A percentile compares a stretch with the other conserved stretches of the same genome.
phyloP scores from a whole-genome alignment of 2,113 vertebrate genomes.

The Theristicus caerulescens region DNA sequence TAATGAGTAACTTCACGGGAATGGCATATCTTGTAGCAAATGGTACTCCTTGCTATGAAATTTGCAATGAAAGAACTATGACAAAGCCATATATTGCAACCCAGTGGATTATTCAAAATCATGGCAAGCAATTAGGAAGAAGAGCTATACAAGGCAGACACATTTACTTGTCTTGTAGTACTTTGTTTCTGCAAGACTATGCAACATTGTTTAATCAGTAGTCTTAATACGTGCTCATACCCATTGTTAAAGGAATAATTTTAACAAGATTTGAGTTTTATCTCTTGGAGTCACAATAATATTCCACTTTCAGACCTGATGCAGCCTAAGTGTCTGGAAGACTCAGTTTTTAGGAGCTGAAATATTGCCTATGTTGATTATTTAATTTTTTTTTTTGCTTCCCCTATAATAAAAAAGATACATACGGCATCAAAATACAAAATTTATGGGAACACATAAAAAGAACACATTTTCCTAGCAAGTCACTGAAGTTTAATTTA shows the following conservation, averaged over 20 bases:
- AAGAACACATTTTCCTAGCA: slow-evolving; percentile 26
- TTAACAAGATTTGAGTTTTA: not conserved
- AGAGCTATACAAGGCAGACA: not conserved
- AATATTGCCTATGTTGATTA: slow-evolving; percentile 19
- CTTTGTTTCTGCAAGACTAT: not conserved
- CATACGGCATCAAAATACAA: not conserved
- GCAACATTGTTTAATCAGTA: not conserved
- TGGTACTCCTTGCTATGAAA: not conserved
- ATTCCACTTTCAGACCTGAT: not conserved
- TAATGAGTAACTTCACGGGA: not conserved
- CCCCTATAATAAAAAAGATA: slow-evolving; percentile 29
- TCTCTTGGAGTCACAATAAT: not conserved
- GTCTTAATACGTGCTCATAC: not conserved
- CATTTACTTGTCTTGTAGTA: not conserved
- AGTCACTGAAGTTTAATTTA: slow-evolving; percentile 53
- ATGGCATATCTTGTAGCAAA: not conserved
- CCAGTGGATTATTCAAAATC: not conserved
- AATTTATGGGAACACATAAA: slow-evolving; percentile 45
- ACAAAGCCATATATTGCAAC: not conserved
- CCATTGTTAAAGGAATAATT: not conserved
- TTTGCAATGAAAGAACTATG: not conserved
- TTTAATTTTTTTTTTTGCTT: not conserved
- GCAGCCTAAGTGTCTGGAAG: not conserved
- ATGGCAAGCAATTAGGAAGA: not conserved
- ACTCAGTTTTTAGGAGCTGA: slow-evolving; percentile 20